A percentile compares a stretch with the other conserved stretches of the same genome.
These are phyloP conservation scores for Tethya wilhelma DNA, from an alignment of 37 sponge, comb jelly and placozoan species.

Conservation along the genomic window DNA sequence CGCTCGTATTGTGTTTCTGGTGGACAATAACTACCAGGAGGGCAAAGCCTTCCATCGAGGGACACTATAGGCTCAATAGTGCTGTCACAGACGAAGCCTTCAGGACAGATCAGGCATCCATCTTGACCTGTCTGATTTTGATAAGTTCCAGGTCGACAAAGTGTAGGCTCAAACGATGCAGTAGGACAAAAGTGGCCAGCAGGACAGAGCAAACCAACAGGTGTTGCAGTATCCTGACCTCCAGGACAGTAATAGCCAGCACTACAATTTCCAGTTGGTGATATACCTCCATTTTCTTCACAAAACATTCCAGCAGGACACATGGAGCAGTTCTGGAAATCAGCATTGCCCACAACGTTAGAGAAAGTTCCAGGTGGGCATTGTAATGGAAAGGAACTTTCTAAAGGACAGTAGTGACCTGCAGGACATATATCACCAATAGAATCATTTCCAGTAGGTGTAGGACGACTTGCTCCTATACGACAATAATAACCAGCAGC, in stretches of 20 bases:
- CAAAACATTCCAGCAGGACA: slow-evolving; percentile 8
- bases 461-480: neutral
- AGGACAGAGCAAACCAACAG: neutral
- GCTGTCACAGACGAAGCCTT: neutral
- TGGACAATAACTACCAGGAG: neutral
- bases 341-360: neutral
- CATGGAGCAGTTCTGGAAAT: neutral
- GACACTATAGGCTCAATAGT: neutral
- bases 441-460: slow-evolving; percentile 10
- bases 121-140: neutral
- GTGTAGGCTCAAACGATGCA: neutral
- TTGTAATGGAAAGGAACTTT: neutral
- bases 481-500: neutral
- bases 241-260: neutral
- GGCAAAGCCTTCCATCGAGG: neutral
- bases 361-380: slow-evolving; percentile 3
- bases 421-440: slow-evolving; percentile 2
- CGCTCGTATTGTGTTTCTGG: neutral
- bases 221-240: neutral
- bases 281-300: neutral
- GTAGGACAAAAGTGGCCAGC: slow-evolving; percentile 4
- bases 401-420: slow-evolving; percentile 8
- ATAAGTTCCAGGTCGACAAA: neutral
- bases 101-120: neutral
- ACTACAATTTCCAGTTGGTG: slow-evolving; percentile 11